phyloP scores from a whole-genome alignment of 2,888 invertebrate genomes.

The Hedya salicella region DNA sequence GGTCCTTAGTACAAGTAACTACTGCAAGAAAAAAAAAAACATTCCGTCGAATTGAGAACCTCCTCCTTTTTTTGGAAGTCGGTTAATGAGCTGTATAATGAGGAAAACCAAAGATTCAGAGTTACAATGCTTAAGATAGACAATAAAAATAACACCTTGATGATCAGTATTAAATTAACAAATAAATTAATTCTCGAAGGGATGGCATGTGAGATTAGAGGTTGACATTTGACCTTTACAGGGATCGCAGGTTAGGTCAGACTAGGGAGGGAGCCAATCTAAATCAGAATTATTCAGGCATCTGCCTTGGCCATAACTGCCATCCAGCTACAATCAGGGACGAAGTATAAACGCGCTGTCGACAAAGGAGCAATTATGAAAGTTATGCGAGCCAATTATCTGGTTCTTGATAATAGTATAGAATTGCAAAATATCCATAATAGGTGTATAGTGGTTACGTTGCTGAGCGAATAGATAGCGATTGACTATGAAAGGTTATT shows the following conservation, averaged over 20 bases:
- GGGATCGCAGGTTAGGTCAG: constrained; percentile 12
- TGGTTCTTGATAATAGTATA: constrained; percentile 19
- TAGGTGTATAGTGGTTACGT: neutral
- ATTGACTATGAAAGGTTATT: neutral
- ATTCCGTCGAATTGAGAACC: no score
- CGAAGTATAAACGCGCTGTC: constrained; percentile 17
- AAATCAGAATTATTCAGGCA: constrained; percentile 27
- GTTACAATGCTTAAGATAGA: no score
- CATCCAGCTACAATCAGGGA: constrained; percentile 18
- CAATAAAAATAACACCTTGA: neutral
- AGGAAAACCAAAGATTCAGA: no score
- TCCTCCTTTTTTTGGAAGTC: no score
- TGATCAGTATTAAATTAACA: neutral
- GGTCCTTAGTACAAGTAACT: no score
- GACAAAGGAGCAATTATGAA: constrained; percentile 36
- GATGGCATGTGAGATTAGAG: neutral
- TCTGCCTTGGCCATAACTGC: constrained; percentile 17
- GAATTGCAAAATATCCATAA: constrained; percentile 9
- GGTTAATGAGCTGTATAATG: no score
- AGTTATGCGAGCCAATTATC: constrained; percentile 35
- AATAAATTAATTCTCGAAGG: neutral
- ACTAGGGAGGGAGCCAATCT: constrained; percentile 10
- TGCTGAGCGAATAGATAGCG: neutral
- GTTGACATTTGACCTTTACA: constrained; percentile 5
- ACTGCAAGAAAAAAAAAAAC: no score